phyloP scores from a whole-genome alignment of 2,797 vertebrate species.

The Sphaeramia orbicularis region DNA sequence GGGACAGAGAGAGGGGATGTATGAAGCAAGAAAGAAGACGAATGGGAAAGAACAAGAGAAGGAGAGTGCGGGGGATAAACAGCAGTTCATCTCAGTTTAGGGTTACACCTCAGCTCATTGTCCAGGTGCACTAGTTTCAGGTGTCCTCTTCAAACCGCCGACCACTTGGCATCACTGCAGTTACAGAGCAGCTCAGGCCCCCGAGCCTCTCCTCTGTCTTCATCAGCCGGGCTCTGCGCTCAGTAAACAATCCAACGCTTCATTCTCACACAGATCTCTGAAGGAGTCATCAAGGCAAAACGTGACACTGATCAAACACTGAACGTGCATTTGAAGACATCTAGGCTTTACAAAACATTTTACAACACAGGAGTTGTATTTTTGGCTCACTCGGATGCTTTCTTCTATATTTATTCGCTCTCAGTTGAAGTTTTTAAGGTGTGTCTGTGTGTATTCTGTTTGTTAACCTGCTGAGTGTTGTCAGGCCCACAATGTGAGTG shows the following conservation, averaged over 20 bases:
- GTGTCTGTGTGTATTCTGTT: slow-evolving; percentile 6
- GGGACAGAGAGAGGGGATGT: slow-evolving; percentile 34
- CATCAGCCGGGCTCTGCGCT: slow-evolving; percentile 37
- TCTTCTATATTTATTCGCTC: slow-evolving; percentile 64
- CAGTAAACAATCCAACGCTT: slow-evolving; percentile 51
- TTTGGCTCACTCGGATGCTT: slow-evolving; percentile 41
- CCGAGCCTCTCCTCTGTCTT: slow-evolving; percentile 72
- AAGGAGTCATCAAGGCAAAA: slow-evolving; percentile 40
- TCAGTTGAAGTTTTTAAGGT: background rate
- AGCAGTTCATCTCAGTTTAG: slow-evolving; percentile 81
- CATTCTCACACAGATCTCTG: slow-evolving; percentile 34
- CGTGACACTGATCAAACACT: slow-evolving; percentile 25
- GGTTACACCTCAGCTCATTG: slow-evolving; percentile 87
- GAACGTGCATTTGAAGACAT: slow-evolving; percentile 29
- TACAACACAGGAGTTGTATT: slow-evolving; percentile 56
- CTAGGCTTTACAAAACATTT: slow-evolving; percentile 10
- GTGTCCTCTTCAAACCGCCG: slow-evolving; percentile 85
- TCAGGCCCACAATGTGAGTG: slow-evolving; percentile 37
- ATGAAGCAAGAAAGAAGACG: slow-evolving; percentile 44
- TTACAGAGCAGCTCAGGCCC: slow-evolving; percentile 78
- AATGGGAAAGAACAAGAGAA: slow-evolving; percentile 75
- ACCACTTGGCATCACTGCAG: slow-evolving; percentile 81
- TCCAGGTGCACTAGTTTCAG: slow-evolving; percentile 85
- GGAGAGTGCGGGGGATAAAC: slow-evolving; percentile 72
- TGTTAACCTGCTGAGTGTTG: slow-evolving; percentile 45